These are phyloP conservation scores for Aphis gossypii DNA, from an alignment of 1,140 invertebrate species.

Conservation along the genomic window DNA sequence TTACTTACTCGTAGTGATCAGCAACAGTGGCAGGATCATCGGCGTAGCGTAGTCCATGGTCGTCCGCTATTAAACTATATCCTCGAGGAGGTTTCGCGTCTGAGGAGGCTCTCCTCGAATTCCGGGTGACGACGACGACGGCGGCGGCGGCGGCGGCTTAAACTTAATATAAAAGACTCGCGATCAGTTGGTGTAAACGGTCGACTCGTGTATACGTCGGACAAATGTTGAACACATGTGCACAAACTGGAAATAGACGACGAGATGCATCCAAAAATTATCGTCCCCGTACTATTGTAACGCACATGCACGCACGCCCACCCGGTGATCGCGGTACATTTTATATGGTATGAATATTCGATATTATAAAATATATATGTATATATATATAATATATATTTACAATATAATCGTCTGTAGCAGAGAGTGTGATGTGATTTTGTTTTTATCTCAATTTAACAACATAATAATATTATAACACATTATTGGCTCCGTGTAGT, in stretches of 20 bases:
- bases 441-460: slow-evolving; percentile 6
- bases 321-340: neutral
- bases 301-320: neutral
- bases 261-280: neutral
- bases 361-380: neutral
- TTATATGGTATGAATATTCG: neutral
- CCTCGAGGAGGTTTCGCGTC: neutral
- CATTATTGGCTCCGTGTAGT: neutral
- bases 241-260: slow-evolving; percentile 38
- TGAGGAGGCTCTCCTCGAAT: neutral
- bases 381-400: neutral
- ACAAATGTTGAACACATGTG: slow-evolving; percentile 53
- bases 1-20: slow-evolving; percentile 35
- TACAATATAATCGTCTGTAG: neutral
- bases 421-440: neutral
- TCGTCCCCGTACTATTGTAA: neutral
- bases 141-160: neutral
- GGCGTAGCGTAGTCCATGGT: slow-evolving; percentile 44
- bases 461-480: neutral
- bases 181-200: slow-evolving; percentile 32
- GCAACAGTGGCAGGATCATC: slow-evolving; percentile 4
- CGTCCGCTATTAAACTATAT: neutral
- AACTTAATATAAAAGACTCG: neutral
- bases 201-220: neutral
- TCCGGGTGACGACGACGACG: neutral